Conservation (phyloP, 1,140 invertebrate species). For the Bombyx mandarina region DNA sequence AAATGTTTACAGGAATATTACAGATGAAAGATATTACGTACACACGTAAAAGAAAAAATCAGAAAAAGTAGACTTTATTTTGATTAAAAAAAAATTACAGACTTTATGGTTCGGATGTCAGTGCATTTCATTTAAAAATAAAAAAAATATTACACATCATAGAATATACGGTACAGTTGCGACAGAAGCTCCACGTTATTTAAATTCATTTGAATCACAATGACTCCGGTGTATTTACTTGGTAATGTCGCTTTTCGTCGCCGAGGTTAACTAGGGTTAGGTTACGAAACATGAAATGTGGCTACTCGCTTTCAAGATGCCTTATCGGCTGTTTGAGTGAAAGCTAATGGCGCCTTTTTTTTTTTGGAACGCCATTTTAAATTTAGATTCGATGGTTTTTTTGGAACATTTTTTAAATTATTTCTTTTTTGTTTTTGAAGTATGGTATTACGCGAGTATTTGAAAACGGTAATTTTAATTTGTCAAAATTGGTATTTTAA, state of each 20-base stretch:
- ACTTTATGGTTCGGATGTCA: no score
- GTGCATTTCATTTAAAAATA: no score
- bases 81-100: no score
- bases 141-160: slow-evolving; percentile 6
- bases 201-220: slow-evolving; percentile 57
- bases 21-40: no score
- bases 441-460: no score
- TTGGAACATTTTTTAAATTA: no score
- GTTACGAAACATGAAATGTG: slow-evolving; percentile 26
- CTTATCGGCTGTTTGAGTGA: slow-evolving; percentile 17
- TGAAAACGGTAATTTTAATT: no score
- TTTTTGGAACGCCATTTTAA: slow-evolving; percentile 1
- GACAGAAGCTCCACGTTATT: slow-evolving; percentile 28
- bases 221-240: slow-evolving; percentile 34
- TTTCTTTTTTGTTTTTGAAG: no score
- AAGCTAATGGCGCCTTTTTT: slow-evolving; percentile 15
- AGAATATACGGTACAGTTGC: slow-evolving; percentile 30
- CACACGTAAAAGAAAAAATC: no score
- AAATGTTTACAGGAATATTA: no score
- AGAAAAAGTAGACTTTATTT: no score
- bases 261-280: slow-evolving; percentile 33
- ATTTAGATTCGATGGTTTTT: not conserved
- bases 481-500: no score
- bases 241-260: slow-evolving; percentile 33
- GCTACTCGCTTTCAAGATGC: slow-evolving; percentile 13